Evolutionary conservation across 2,888 invertebrate species (phyloP), one percentile per base, ranked within the genome.

Genomic region (Eupithecia dodoneata): DNA sequence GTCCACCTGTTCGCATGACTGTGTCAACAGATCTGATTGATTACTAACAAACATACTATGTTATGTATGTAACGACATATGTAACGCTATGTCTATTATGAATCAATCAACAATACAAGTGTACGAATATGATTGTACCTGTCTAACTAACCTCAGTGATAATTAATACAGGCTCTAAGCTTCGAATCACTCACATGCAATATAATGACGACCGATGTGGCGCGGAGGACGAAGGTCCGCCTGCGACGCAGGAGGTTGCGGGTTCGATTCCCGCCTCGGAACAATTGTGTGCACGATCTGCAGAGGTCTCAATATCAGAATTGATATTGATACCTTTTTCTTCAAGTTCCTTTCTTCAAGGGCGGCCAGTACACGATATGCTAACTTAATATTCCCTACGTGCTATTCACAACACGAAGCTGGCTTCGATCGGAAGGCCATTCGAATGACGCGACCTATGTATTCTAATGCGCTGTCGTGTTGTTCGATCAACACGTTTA

Each of bases 381-480:
- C 47, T 15, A 30, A 70, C 7, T 75, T 73, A 69, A 71, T 73
- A 75, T 75, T 78, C 75, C 70, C 30, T 15, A 18, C 44, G 45
- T 76, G 71, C 65, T 73, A 75, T 77, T 80, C 76, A 74, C 80
- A 80, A 80, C 79, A 78, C 70, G 67, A 76, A 74, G 71, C 69
- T 77, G n/a, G 77, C 71, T 77, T 81, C 81, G 81, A 80, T 83
- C 82, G 86, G 85, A 87, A 87, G 87, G 89, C 85, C 87, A 87
- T 87, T 84, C 87, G 86, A 90, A 89, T 90, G 87, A 85, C 77
- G 84, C 84, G 83, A 84, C 84, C 84, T 80, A 81, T 47, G 86
- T 87, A 89, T 89, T 89, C 86, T 87, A 89, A 89, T 88, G 84
- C 82, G 83, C 80, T 77, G 81, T 80, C 73, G 69, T 84, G 82